Percentiles rank a stretch among this genome's conserved stretches.
Conservation (phyloP, 2,888 invertebrate species). For the Halictus ligatus region DNA sequence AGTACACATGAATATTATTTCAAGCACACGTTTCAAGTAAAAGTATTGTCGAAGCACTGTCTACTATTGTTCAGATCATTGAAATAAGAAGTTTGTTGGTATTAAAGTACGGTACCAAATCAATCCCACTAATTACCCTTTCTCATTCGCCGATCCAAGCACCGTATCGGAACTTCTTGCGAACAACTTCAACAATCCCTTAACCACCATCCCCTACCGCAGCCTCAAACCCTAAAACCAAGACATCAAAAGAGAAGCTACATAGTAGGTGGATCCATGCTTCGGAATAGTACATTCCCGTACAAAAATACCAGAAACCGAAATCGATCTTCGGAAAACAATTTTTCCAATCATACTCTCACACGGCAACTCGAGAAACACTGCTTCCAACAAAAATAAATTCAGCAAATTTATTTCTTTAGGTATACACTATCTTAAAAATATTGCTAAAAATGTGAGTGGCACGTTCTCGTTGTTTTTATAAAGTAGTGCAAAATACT, state of each 20-base stretch:
- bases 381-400: no score
- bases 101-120: neutral
- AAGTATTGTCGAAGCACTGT: neutral
- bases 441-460: no score
- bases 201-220: neutral
- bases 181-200: neutral
- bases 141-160: neutral
- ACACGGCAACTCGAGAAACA: no score
- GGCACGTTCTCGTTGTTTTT: no score
- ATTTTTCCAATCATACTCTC: neutral
- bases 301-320: neutral
- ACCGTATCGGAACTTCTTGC: conserved; percentile 4
- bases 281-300: neutral
- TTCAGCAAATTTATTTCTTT: no score
- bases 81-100: neutral
- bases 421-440: no score
- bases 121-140: neutral
- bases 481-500: no score
- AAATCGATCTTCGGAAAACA: neutral
- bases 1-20: neutral
- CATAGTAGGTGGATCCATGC: neutral
- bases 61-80: neutral
- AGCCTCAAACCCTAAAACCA: neutral
- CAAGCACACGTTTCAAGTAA: neutral
- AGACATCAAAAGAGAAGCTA: conserved; percentile 2